Percentiles rank a stretch among this genome's conserved stretches.
These are phyloP conservation scores for Catagonus wagneri DNA, from an alignment of 2,113 vertebrate species.

Conservation along the genomic window DNA sequence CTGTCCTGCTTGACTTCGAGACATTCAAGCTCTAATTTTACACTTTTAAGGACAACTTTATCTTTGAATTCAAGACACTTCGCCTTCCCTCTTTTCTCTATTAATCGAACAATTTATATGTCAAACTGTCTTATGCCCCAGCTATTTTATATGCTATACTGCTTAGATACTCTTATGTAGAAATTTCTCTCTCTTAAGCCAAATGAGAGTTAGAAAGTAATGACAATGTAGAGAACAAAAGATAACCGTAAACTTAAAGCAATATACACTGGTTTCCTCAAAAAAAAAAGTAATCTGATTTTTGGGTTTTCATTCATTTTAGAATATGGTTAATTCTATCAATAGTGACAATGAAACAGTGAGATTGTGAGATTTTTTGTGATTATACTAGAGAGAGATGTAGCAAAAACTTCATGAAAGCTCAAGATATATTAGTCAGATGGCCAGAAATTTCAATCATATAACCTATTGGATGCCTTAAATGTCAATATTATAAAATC, in stretches of 20 bases:
- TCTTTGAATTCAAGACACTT: slow-evolving; percentile 41
- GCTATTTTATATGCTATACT: background rate
- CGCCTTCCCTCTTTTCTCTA: slow-evolving; percentile 27
- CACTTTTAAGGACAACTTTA: slow-evolving; percentile 37
- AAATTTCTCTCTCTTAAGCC: background rate
- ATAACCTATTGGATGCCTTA: background rate
- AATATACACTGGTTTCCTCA: background rate
- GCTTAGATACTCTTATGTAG: background rate
- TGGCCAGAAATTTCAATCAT: background rate
- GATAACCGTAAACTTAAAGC: background rate
- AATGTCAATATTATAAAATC: background rate
- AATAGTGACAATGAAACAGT: background rate
- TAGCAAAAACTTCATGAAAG: background rate
- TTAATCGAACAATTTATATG: slow-evolving; percentile 20
- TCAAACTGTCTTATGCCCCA: background rate
- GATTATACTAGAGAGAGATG: background rate
- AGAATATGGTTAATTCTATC: background rate
- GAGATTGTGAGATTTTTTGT: background rate
- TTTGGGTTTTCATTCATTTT: slow-evolving; percentile 17
- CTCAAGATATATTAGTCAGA: background rate
- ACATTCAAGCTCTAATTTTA: slow-evolving; percentile 60
- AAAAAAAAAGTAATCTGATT: slow-evolving; percentile 15
- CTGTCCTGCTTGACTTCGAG: slow-evolving; percentile 54
- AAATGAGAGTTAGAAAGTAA: background rate
- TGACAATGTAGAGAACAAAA: background rate